Conservation (phyloP, 2,888 invertebrate genomes). For the Tortrix viridana region DNA sequence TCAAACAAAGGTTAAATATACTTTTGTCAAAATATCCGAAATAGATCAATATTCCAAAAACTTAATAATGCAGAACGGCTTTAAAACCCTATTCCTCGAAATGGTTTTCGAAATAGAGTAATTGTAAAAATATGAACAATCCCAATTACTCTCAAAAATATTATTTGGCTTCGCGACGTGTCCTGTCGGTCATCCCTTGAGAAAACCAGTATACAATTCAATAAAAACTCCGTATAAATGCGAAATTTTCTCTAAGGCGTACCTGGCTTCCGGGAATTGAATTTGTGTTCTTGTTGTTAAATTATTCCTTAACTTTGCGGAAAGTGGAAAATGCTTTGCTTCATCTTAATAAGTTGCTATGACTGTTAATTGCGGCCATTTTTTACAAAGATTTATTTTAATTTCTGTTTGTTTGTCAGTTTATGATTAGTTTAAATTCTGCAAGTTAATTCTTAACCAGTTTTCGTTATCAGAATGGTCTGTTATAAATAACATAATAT, state of each 20-base stretch:
- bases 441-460: no score
- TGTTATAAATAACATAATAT: no score
- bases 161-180: background rate
- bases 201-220: slow-evolving; percentile 19
- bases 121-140: no score
- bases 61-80: no score
- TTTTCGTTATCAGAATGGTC: no score
- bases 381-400: background rate
- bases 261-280: slow-evolving; percentile 14
- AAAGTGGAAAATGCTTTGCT: slow-evolving; percentile 14
- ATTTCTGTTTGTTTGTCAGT: background rate
- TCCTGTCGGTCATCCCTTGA: slow-evolving; percentile 4
- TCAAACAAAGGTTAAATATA: no score
- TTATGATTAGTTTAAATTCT: no score
- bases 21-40: no score
- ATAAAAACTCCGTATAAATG: slow-evolving; percentile 8
- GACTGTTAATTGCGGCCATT: slow-evolving; percentile 13
- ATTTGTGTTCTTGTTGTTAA: slow-evolving; percentile 10
- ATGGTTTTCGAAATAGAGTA: no score
- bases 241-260: slow-evolving; percentile 1
- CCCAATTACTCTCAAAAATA: background rate
- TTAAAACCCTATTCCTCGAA: no score
- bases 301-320: slow-evolving; percentile 25
- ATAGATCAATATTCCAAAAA: no score
- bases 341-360: slow-evolving; percentile 12